These are phyloP conservation scores for Lapara coniferarum DNA, from an alignment of 2,888 invertebrate genomes.

Conservation along the genomic window DNA sequence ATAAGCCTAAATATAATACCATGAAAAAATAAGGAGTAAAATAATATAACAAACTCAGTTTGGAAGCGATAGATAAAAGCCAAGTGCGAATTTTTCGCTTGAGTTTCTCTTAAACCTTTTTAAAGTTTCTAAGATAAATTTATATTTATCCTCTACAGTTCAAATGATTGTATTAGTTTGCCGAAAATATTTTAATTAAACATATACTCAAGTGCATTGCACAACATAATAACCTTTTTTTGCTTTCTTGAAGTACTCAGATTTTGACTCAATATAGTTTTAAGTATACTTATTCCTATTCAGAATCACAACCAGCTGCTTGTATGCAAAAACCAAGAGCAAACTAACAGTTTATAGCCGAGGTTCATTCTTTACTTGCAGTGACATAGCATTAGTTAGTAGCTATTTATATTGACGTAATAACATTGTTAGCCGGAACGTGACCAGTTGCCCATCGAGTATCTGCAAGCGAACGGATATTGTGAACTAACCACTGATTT, in stretches of 20 bases:
- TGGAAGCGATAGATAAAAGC: neutral
- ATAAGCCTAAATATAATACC: too few species aligned
- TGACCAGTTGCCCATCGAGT: neutral
- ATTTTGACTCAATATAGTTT: too few species aligned
- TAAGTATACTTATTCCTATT: too few species aligned
- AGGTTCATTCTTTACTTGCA: too few species aligned
- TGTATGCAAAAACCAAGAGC: neutral
- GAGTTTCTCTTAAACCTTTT: neutral
- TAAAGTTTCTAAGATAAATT: neutral
- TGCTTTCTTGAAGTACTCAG: too few species aligned
- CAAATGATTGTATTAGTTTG: too few species aligned
- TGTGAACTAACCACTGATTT: neutral
- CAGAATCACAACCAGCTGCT: too few species aligned
- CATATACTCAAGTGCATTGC: too few species aligned
- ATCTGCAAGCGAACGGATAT: neutral
- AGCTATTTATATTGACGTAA: neutral
- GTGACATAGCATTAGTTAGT: neutral
- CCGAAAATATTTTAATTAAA: too few species aligned
- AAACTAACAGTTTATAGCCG: neutral
- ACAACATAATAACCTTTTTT: too few species aligned
- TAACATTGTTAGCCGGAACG: constrained; percentile 6
- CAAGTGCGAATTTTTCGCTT: neutral
- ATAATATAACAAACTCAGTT: neutral
- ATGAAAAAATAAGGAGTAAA: too few species aligned
- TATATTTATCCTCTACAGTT: neutral